A percentile compares a stretch with the other conserved stretches of the same genome.
These are phyloP conservation scores for Trisateles emortualis DNA, from an alignment of 2,888 invertebrate genomes.

Conservation along the genomic window DNA sequence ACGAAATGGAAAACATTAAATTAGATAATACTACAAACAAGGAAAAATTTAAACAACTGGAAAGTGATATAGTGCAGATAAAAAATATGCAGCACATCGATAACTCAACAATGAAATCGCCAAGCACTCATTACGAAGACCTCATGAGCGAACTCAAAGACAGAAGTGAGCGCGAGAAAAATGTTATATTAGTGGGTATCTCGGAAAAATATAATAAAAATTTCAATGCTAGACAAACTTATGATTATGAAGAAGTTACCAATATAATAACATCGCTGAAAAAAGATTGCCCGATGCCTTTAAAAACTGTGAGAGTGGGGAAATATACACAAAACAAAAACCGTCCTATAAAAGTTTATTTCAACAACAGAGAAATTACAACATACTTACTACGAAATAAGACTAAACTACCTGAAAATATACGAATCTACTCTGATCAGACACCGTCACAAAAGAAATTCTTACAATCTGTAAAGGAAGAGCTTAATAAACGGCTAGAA, in stretches of 20 bases:
- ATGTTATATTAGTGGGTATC: constrained; percentile 17
- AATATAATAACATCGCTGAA: constrained; percentile 18
- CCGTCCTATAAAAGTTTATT: constrained; percentile 39
- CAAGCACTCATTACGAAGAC: background rate
- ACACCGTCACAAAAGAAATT: constrained; percentile 38
- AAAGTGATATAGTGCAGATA: background rate
- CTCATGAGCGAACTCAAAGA: background rate
- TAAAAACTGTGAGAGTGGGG: constrained; percentile 37
- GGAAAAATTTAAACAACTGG: background rate
- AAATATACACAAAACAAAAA: constrained; percentile 33
- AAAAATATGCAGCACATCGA: background rate
- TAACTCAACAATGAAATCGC: background rate
- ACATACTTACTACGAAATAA: constrained; percentile 34
- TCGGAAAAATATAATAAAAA: constrained; percentile 20
- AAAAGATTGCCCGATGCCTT: constrained; percentile 29
- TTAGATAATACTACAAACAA: background rate
- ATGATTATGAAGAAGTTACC: constrained; percentile 25
- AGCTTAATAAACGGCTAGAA: constrained; percentile 27
- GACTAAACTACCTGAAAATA: constrained; percentile 25
- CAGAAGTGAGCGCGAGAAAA: constrained; percentile 1
- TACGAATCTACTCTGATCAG: constrained; percentile 34
- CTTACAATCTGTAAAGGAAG: constrained; percentile 30
- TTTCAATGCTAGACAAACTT: constrained; percentile 10
- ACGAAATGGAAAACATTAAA: background rate
- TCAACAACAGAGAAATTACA: constrained; percentile 16